Conservation (phyloP, 1,140 invertebrate genomes). For the Anastrepha ludens region DNA sequence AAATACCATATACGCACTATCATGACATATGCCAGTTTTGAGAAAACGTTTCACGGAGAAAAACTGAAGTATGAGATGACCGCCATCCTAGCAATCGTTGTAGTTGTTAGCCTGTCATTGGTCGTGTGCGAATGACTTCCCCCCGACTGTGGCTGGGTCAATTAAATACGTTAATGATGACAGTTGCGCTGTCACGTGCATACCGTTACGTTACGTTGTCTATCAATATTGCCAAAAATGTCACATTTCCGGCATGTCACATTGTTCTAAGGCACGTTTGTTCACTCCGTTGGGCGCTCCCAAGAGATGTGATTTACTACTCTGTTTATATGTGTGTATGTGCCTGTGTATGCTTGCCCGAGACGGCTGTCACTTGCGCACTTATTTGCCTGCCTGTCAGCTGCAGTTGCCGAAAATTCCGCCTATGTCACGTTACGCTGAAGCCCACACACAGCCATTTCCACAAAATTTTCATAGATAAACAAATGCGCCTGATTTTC, state of each 20-base stretch:
- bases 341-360: not conserved
- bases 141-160: not conserved
- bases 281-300: not conserved
- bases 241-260: not conserved
- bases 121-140: not conserved
- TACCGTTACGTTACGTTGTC: not conserved
- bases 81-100: not conserved
- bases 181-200: slow-evolving; percentile 46
- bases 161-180: slow-evolving; percentile 46
- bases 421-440: slow-evolving; percentile 32
- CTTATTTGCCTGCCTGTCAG: not conserved
- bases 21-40: not conserved
- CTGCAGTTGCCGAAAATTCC: slow-evolving; percentile 19
- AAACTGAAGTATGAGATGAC: not conserved
- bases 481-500: not conserved
- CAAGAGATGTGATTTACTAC: not conserved
- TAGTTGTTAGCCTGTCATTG: not conserved
- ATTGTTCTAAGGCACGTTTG: slow-evolving; percentile 34
- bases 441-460: slow-evolving; percentile 18
- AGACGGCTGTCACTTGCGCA: too few relatives aligned
- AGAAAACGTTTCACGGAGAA: not conserved
- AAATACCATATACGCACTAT: not conserved
- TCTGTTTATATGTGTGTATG: not conserved
- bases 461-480: slow-evolving; percentile 22
- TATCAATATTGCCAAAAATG: slow-evolving; percentile 44